Conservation (phyloP, 1,140 invertebrate species). For the Brachionus asplanchnoidis region DNA sequence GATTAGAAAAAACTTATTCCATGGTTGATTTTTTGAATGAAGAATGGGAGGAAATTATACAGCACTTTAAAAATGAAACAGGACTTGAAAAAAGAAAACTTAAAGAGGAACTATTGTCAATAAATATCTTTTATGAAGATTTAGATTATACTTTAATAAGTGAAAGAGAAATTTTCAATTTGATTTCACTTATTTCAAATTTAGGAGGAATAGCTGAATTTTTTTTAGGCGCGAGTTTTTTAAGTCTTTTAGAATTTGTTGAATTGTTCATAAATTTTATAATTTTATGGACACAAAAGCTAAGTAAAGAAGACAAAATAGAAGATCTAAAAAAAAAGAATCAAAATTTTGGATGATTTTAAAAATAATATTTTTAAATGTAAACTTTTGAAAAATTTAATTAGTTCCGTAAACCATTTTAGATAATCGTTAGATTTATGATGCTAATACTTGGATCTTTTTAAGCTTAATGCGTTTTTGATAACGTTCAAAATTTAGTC, state of each 20-base stretch:
- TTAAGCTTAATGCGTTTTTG: no score
- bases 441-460: no score
- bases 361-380: no score
- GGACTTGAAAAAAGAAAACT: neutral
- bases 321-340: neutral
- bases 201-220: constrained; percentile 10
- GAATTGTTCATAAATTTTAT: neutral
- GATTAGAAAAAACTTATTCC: neutral
- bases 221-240: constrained; percentile 15
- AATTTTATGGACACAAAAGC: neutral
- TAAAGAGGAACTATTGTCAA: neutral
- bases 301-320: neutral
- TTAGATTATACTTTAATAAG: neutral
- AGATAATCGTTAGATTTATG: no score
- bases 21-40: neutral
- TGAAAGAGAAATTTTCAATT: neutral
- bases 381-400: no score
- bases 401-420: no score
- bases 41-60: neutral
- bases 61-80: neutral
- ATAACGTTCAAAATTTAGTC: no score
- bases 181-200: neutral
- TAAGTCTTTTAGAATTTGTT: neutral
- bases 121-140: constrained; percentile 4
- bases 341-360: no score